A percentile compares a stretch with the other conserved stretches of the same genome.
Evolutionary conservation across 53 echinoderm and acorn worm species (phyloP).

Genomic region (Patiria pectinifera): DNA sequence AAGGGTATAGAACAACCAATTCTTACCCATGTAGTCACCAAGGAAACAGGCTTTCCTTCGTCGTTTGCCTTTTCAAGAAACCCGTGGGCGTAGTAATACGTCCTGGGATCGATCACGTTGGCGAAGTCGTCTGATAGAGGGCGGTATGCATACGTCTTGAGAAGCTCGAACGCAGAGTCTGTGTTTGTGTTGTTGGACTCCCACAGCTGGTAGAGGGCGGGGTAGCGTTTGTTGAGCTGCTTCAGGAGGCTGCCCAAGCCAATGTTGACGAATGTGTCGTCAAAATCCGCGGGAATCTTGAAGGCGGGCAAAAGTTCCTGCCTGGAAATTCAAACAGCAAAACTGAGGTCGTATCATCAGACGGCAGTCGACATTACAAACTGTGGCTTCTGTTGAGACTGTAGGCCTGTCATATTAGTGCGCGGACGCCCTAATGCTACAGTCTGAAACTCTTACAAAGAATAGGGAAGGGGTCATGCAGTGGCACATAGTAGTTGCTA

Average conservation of each 20-base stretch:
- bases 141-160: constrained; percentile 59
- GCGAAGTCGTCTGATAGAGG: constrained; percentile 21
- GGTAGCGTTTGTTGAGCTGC: background rate
- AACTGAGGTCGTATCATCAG: background rate
- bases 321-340: constrained; percentile 6
- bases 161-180: constrained; percentile 6
- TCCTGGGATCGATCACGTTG: constrained; percentile 50
- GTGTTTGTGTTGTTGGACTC: constrained; percentile 17
- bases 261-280: constrained; percentile 58
- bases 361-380: too few relatives aligned
- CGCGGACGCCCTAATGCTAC: too few relatives aligned
- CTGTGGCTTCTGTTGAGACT: too few relatives aligned
- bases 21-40: constrained; percentile 56
- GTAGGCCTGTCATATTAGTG: too few relatives aligned
- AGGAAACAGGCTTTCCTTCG: constrained; percentile 34
- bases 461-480: too few relatives aligned
- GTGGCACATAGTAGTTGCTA: too few relatives aligned
- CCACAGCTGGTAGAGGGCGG: constrained; percentile 41
- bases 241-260: constrained; percentile 41
- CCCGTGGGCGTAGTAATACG: constrained; percentile 43
- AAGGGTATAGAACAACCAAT: background rate
- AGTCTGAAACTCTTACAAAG: too few relatives aligned
- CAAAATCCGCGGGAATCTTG: constrained; percentile 54
- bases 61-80: constrained; percentile 55
- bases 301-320: background rate